Base-by-base conservation (phyloP, 1,140 invertebrate genomes). In the Patella vulgata region DNA sequence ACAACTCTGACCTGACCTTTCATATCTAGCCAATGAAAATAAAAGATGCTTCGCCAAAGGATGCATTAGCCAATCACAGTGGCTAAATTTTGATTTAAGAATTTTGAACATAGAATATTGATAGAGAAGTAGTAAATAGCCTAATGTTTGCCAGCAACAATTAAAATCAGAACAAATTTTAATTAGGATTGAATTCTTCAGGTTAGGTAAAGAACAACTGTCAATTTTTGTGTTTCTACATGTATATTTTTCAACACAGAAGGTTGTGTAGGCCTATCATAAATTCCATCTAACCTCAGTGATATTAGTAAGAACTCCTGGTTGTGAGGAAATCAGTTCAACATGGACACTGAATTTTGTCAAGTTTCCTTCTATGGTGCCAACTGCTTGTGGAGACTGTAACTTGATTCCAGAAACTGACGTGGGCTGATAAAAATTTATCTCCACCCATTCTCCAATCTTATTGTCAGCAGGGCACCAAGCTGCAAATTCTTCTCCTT, bases 381-480 rank as follows among this genome's bases (percentile, higher is more conserved):
- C 55, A 2, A 33, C 28, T 3, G 19, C 31, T 4, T 47, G 21
- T 19, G 68, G 68, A 27, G 19, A 31, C 30, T 70, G 68, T 27
- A 70, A 46, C 2, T 25, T 19, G 4, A 70, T 27, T 1, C 40
- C 47, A n/a, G 68, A 57, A 1, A 70, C 12, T 3, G 53, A 47
- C n/a, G 25, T 27, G 5, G 68, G 68, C 11, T 39, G 28, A 30
- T 42, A 40, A 43, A 70, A 60, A 2, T 46, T 48, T n/a, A 70
- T 63, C 40, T 70, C 68, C 40, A 66, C 52, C 68, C 68, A 70
- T 28, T 70, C 57, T 2, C 54, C 60, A 31, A 31, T 40, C 19
- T 33, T 21, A 30, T 44, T 44, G 8, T 42, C 44, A 2, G 43
- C 59, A 5, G 68, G 68, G 31, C 68, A 70, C 68, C 68, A 70